Conservation (phyloP, 2,797 vertebrate genomes). For the Pangasius djambal region DNA sequence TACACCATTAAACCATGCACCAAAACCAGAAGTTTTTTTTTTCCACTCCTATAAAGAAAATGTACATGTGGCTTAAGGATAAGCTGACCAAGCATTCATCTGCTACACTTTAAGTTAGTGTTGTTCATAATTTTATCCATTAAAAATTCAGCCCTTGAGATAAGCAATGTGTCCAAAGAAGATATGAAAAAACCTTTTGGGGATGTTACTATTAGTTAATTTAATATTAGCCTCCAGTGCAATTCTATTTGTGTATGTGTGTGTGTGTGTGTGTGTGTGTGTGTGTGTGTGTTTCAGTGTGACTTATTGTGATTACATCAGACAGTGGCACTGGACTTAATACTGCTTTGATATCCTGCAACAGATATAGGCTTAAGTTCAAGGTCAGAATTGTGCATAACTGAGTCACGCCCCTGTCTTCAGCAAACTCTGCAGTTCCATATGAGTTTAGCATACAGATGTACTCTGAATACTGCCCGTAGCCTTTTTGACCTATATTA, state of each 20-base stretch:
- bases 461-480: background rate
- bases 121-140: no score
- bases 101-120: background rate
- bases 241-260: no score
- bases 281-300: background rate
- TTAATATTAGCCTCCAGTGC: no score
- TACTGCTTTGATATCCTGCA: background rate
- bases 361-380: background rate
- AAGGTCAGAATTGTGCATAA: background rate
- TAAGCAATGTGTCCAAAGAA: no score
- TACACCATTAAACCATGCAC: no score
- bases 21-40: no score
- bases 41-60: no score
- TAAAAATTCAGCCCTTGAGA: no score
- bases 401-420: background rate
- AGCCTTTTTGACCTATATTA: background rate
- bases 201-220: no score
- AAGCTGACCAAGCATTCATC: background rate
- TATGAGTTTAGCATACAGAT: background rate
- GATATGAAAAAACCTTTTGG: no score
- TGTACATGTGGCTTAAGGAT: background rate
- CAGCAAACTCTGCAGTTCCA: background rate
- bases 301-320: background rate
- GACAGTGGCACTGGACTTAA: background rate
- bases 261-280: no score